Conservation (phyloP, 1,140 invertebrate species). For the Philaenus spumarius region DNA sequence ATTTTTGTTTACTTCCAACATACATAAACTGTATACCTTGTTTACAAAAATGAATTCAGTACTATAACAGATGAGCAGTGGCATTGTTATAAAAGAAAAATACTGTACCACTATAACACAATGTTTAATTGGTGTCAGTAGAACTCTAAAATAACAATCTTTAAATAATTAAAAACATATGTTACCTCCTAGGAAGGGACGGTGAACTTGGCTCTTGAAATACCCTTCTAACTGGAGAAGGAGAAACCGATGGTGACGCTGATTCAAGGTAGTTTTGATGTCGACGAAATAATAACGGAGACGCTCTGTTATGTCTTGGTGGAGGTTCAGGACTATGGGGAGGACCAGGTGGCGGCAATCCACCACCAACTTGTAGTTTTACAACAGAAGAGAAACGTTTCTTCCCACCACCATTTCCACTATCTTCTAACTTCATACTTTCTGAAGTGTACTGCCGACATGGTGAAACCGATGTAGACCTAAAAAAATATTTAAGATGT, state of each 20-base stretch:
- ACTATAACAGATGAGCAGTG: too few species aligned
- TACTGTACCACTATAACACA: too few species aligned
- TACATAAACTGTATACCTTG: too few species aligned
- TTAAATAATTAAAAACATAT: too few species aligned
- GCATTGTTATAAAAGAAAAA: too few species aligned
- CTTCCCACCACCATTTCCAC: conserved; percentile 45
- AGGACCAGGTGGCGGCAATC: conserved; percentile 26
- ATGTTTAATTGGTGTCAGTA: too few species aligned
- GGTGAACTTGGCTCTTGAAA: conserved; percentile 40
- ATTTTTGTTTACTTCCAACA: too few species aligned
- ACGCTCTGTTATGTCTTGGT: conserved; percentile 22
- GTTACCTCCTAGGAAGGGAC: conserved; percentile 52
- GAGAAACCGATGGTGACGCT: conserved; percentile 37
- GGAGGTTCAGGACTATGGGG: conserved; percentile 28
- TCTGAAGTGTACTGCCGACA: conserved; percentile 27
- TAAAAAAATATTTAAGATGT: conserved; percentile 7
- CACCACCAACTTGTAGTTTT: conserved; percentile 49
- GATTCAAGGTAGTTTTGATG: conserved; percentile 48
- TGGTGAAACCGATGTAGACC: conserved; percentile 31
- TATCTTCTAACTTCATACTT: conserved; percentile 29
- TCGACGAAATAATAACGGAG: conserved; percentile 17
- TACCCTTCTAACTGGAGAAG: conserved; percentile 22
- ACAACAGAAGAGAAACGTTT: conserved; percentile 66
- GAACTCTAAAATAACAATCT: too few species aligned
- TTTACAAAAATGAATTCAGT: too few species aligned